phyloP scores from a whole-genome alignment of 2,113 vertebrate species.

The rabbit (Oryctolagus cuniculus) region mOryCun1.1 NC_091433.1:114321001-114321500 shows the following conservation, averaged over 20 bases:
- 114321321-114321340: neutral
- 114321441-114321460: accelerated
- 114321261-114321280: constrained; percentile 77
- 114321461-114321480: neutral
- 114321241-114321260: constrained; percentile 9
- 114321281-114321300: constrained; percentile 65
- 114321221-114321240: constrained; percentile 79
- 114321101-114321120: constrained; percentile 83
- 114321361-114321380: neutral
- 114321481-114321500: accelerated
- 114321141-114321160: constrained; percentile 86
- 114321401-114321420: neutral
- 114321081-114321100: constrained; percentile 77
- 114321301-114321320: constrained; percentile 30
- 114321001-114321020: constrained; percentile 77
- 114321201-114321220: constrained; percentile 84
- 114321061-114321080: constrained; percentile 78
- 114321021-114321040: constrained; percentile 81
- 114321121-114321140: constrained; percentile 84
- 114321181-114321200: constrained; percentile 74
- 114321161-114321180: constrained; percentile 79
- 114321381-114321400: neutral
- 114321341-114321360: neutral
- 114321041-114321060: constrained; percentile 82
- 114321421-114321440: neutral